Conservation (phyloP, 2,888 invertebrate genomes). For the Tiliacea aurago region DNA sequence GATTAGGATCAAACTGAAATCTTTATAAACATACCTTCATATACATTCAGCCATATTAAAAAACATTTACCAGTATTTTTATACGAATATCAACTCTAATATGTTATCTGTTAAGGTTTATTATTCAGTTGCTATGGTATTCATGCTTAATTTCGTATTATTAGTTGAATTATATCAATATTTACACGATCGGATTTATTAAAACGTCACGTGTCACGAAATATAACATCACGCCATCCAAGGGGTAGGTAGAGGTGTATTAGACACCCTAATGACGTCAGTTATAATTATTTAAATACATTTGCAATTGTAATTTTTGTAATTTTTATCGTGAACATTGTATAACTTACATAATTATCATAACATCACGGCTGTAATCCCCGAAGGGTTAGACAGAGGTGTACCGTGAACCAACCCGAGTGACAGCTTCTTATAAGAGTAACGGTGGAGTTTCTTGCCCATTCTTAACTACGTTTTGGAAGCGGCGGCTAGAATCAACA, state of each 20-base stretch:
- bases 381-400: no score
- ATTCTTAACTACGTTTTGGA: no score
- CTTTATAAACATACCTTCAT: not conserved
- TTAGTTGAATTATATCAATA: constrained; percentile 11
- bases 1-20: constrained; percentile 18
- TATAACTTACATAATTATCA: no score
- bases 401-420: no score
- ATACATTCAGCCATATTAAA: not conserved
- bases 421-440: no score
- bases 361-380: no score
- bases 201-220: not conserved
- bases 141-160: constrained; percentile 35
- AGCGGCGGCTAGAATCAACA: no score
- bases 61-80: not conserved
- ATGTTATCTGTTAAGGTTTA: fast-evolving
- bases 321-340: no score
- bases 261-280: not conserved
- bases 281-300: not conserved
- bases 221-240: not conserved
- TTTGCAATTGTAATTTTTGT: no score
- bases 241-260: not conserved
- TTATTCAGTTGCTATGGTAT: not conserved
- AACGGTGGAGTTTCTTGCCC: no score
- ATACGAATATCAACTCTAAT: not conserved
- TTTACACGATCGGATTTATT: constrained; percentile 17